Conservation (phyloP, 2,113 vertebrate species). For the Coptodon rendalli region DNA sequence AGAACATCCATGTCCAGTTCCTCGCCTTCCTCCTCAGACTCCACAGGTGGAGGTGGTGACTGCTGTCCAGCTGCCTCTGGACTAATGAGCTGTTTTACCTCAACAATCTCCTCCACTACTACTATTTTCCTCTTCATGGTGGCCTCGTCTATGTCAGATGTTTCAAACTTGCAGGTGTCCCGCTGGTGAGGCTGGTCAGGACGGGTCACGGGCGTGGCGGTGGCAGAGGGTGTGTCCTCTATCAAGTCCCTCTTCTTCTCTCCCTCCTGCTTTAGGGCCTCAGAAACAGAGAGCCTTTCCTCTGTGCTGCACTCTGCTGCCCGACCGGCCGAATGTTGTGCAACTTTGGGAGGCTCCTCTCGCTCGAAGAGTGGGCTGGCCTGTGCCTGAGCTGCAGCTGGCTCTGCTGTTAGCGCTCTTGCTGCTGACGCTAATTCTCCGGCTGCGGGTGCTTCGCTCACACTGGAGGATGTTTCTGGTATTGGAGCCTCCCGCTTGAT, state of each 20-base stretch:
- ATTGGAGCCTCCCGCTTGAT: conserved; percentile 72
- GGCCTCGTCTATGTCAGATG: conserved; percentile 47
- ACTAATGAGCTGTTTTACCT: conserved; percentile 65
- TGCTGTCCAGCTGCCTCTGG: conserved; percentile 35
- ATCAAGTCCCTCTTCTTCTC: conserved; percentile 43
- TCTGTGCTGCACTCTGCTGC: conserved; percentile 63
- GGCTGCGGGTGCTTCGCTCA: conserved; percentile 66
- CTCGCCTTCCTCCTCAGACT: conserved; percentile 37
- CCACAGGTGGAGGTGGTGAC: conserved; percentile 31
- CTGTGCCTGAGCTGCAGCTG: conserved; percentile 54
- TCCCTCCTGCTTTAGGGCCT: conserved; percentile 42
- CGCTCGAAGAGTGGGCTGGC: conserved; percentile 59
- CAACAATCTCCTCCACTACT: conserved; percentile 75
- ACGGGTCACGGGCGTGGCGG: conserved; percentile 33
- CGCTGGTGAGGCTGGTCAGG: conserved; percentile 25
- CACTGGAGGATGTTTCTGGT: conserved; percentile 70
- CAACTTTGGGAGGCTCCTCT: conserved; percentile 72
- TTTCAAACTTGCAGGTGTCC: conserved; percentile 19
- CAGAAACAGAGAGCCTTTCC: conserved; percentile 36
- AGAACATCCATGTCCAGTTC: conserved; percentile 73
- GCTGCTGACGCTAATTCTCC: conserved; percentile 65
- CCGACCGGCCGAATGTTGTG: conserved; percentile 61
- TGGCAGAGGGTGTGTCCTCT: conserved; percentile 57
- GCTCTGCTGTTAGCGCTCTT: conserved; percentile 46
- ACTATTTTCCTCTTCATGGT: conserved; percentile 76